Evolutionary conservation across 2,888 invertebrate species (phyloP).

Genomic region (Nomada fabriciana): DNA sequence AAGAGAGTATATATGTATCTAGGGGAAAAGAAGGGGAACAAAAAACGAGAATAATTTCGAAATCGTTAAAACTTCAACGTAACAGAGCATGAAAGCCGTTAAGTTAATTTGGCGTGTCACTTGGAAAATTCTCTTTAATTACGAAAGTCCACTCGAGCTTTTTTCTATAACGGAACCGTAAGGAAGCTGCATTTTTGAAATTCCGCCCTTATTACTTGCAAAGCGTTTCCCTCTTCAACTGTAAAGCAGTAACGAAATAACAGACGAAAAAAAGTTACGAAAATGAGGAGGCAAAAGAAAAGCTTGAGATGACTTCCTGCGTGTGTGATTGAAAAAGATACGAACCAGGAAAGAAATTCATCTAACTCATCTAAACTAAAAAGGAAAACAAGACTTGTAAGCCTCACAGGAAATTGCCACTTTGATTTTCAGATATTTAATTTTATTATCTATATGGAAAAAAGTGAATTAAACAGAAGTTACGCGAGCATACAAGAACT

Average conservation of each 20-base stretch:
- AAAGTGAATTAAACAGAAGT: not conserved
- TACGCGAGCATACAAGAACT: not conserved
- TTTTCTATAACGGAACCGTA: slow-evolving; percentile 36
- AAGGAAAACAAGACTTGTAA: not conserved
- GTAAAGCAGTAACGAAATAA: slow-evolving; percentile 19
- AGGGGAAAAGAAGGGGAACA: not conserved
- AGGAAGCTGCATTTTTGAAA: slow-evolving; percentile 44
- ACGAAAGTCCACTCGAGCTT: slow-evolving; percentile 48
- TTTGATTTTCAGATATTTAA: not conserved
- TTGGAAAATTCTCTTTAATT: slow-evolving; percentile 63
- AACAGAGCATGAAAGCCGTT: slow-evolving; percentile 48
- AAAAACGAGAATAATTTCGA: slow-evolving; percentile 21
- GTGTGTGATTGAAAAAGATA: not conserved
- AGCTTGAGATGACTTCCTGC: not conserved
- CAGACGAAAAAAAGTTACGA: not conserved
- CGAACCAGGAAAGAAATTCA: not conserved
- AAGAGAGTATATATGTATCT: not conserved
- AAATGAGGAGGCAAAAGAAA: not conserved
- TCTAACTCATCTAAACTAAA: not conserved
- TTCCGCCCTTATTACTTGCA: slow-evolving; percentile 49
- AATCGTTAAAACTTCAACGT: slow-evolving; percentile 41
- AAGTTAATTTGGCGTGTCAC: slow-evolving; percentile 59
- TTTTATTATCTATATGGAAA: not conserved
- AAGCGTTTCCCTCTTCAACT: slow-evolving; percentile 43
- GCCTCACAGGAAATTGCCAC: not conserved